Evolutionary conservation across 2,888 invertebrate species (phyloP), one percentile per base, ranked within the genome.

Genomic region (Listrodromus nycthemerus): DNA sequence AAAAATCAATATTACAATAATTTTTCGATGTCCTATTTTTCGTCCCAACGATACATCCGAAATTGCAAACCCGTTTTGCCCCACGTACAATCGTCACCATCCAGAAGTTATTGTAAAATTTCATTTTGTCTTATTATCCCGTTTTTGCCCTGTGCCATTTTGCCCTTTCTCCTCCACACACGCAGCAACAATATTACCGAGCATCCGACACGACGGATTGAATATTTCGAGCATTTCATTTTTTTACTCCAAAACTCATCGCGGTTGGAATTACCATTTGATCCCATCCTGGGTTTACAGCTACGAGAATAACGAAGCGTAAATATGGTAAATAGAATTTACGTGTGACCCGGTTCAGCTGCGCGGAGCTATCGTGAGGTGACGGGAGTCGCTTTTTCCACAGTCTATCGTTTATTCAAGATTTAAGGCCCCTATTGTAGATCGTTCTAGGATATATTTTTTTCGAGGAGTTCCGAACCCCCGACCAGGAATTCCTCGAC

Each of bases 321-420:
- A 67, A 73, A 76, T 71, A 83, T 74, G 69, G 55, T 73, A 80
- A 80, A 84, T 80, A 80, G 77, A 80, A 80, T 84, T 84, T 78
- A 80, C 77, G 77, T 80, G 77, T 78, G 73, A 84, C 83, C 80
- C 69, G 77, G 73, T 80, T 80, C 58, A 80, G 55, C 45, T 21
- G 41, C 21, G 16, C 48, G 61, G 58, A 69, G 70, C 27, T 21
- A 58, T 70, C 45, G 61, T 8, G 5, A 24, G 33, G 48, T 24
- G 41, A 8, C 10, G 24, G 52, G 50, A 37, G 69, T 45, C 19
- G 52, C 19, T 55, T 77, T 58, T 21, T 65, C 55, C 58, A 69
- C 58, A 67, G 75, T 61, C 67, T 52, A 83, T 76, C 58, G 76
- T 76, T 80, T 83, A 83, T 83, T 67, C 67, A 16, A 80, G 50